Base-by-base conservation (phyloP, 30 jellyfish, hydroid and myxozoan species). In the Phacellophora camtschatica region DNA sequence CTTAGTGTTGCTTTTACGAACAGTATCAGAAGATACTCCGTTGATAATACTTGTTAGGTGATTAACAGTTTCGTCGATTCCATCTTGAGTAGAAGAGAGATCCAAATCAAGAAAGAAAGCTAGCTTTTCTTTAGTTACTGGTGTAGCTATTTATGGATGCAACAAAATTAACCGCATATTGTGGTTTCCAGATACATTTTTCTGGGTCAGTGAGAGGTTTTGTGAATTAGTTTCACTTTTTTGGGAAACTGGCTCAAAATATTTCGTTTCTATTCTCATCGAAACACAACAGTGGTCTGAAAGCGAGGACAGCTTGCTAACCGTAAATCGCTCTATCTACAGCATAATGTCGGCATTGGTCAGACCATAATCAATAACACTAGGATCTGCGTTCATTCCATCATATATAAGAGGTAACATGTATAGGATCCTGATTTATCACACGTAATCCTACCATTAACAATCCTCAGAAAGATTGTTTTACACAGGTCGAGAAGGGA, bases 201-300 rank as follows among this genome's bases (percentile, higher is more conserved):
- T 61, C 51, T 18, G 75, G 75, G 10, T 18, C 28, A 61, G 49
- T 7, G 16, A 27, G 43, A 25, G 7, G 75, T 61, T 61, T 30
- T 23, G 69, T 28, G 2, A 24, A 10, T 55, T 2, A 13, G 69
- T 18, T 24, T 1, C 24, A 13, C 2, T 55, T 55, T 9, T 1
- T 6, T 10, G 16, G 69, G 24, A 20, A 24, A 18, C 15, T 20
- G 20, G 24, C 0, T 55, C 33, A 7, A 24, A 2, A 61, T 29
- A 50, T 31, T 24, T 30, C 6, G 43, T 27, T 61, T 27, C 30
- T 3, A 2, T 23, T 8, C 43, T 27, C 50, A 61, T 11, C 7
- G 75, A 61, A 8, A 61, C 30, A 50, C 75, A 30, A 30, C 69
- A 55, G 24, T 55, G 69, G 37, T 55, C 69, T 13, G 69, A 55